These are phyloP conservation scores for Dermochelys coriacea DNA, from an alignment of 2,797 vertebrate genomes.

Conservation along the genomic window DNA sequence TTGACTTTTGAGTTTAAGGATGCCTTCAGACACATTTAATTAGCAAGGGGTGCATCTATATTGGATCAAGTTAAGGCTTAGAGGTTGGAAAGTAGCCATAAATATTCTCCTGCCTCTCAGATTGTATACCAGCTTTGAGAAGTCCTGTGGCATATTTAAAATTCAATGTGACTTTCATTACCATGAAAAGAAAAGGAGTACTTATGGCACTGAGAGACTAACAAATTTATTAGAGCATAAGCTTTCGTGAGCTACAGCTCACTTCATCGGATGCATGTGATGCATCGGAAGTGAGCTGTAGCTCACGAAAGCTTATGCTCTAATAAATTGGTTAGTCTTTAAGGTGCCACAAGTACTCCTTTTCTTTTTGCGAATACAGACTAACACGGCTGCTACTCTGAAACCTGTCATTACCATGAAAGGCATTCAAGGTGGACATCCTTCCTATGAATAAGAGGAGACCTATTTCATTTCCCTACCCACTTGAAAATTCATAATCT, in stretches of 20 bases:
- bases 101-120: not conserved
- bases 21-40: not conserved
- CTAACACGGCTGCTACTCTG: too few relatives aligned
- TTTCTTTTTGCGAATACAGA: too few relatives aligned
- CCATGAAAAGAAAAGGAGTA: too few relatives aligned
- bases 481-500: not conserved
- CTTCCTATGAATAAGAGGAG: not conserved
- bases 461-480: not conserved
- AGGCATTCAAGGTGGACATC: rapidly evolving
- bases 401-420: not conserved
- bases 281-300: too few relatives aligned
- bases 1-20: not conserved
- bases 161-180: not conserved
- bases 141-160: not conserved
- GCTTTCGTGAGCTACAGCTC: too few relatives aligned
- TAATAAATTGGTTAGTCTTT: too few relatives aligned
- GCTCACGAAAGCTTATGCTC: too few relatives aligned
- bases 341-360: too few relatives aligned
- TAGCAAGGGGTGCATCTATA: not conserved
- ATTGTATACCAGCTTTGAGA: not conserved
- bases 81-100: not conserved
- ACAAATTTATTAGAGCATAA: too few relatives aligned
- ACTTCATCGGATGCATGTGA: too few relatives aligned
- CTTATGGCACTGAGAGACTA: too few relatives aligned
- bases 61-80: not conserved